These are phyloP conservation scores for Erethizon dorsatum DNA, from an alignment of 2,797 vertebrate species.

Conservation along the genomic window DNA sequence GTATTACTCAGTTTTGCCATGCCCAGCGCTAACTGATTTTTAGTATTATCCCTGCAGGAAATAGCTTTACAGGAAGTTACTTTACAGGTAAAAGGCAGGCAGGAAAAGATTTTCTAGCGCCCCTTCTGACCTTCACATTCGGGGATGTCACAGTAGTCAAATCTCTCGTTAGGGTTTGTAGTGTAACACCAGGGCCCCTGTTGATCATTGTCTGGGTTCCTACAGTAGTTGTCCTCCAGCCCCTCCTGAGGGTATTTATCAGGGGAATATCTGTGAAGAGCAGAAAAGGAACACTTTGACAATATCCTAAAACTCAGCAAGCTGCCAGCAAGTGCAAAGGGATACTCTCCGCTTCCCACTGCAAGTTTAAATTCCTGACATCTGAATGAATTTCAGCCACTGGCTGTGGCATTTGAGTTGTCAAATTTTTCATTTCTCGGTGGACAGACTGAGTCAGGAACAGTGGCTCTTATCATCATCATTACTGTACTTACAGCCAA, in stretches of 20 bases:
- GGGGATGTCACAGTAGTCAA: conserved; percentile 92
- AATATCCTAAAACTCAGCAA: accelerated
- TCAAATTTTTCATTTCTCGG: neutral
- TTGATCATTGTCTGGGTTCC: conserved; percentile 94
- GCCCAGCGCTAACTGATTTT: too few relatives aligned
- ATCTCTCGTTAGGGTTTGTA: conserved; percentile 90
- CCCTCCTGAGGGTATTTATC: conserved; percentile 88
- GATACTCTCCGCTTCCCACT: accelerated
- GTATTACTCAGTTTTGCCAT: neutral
- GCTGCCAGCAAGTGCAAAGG: accelerated
- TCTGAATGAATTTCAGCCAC: accelerated
- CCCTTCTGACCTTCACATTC: conserved; percentile 93
- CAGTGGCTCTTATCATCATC: neutral
- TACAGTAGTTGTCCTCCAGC: conserved; percentile 96
- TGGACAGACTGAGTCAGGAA: accelerated
- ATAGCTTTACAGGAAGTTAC: neutral
- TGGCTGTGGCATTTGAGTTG: accelerated
- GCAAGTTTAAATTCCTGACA: neutral
- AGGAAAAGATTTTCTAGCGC: accelerated
- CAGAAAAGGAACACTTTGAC: neutral
- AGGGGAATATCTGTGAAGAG: conserved; percentile 90
- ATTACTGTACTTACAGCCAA: neutral
- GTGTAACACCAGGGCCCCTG: conserved; percentile 98
- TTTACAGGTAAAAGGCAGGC: accelerated
- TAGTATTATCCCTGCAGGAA: too few relatives aligned